Base-by-base conservation (phyloP, 1,140 invertebrate genomes). In the Drusus annulatus region DNA sequence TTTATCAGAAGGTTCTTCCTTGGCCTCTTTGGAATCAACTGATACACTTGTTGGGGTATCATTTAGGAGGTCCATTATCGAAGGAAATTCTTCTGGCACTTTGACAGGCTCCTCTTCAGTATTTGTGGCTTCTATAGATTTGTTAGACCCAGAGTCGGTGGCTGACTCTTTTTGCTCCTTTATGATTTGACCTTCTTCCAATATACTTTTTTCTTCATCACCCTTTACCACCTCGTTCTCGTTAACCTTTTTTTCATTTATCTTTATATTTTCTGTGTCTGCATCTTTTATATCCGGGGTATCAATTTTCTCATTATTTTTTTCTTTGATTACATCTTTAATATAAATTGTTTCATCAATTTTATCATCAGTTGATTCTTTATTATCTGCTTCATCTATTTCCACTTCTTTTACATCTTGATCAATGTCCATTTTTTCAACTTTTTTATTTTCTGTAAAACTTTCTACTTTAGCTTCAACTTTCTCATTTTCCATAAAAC, bases 21-120 rank as follows among this genome's bases (percentile, higher is more conserved):
- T 21, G 23, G 17, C 25, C 58, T 60, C 52, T 50, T 71, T 71
- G n/a, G 17, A 15, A 15, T 54, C 25, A 13, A 17, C 23, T 5
- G 45, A 23, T 28, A 74, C 58, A 17, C 31, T 62, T 17, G 54
- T 15, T 0, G 74, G 76, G 36, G 86, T 87, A 76, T 90, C 89
- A 86, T 89, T 89, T 10, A 90, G 84, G 63, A 90, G 89, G 76
- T 90, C 89, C 88, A 90, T 89, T 58, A 90, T 90, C 5, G 89
- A 90, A 52, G 89, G 89, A 80, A 89, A 90, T n/a, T 90, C 89
- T 84, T 90, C 89, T 31, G 83, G 50, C 13, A 58, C 28, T 84
- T 88, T 89, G 36, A 74, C 73, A 31, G 50, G 16, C 45, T 76
- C 71, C 15, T 63, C 45, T 54, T 74, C 62, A 1, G 54, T 10